These are phyloP conservation scores for Thryonomys swinderianus DNA, from an alignment of 2,113 vertebrate genomes.

Conservation along the genomic window DNA sequence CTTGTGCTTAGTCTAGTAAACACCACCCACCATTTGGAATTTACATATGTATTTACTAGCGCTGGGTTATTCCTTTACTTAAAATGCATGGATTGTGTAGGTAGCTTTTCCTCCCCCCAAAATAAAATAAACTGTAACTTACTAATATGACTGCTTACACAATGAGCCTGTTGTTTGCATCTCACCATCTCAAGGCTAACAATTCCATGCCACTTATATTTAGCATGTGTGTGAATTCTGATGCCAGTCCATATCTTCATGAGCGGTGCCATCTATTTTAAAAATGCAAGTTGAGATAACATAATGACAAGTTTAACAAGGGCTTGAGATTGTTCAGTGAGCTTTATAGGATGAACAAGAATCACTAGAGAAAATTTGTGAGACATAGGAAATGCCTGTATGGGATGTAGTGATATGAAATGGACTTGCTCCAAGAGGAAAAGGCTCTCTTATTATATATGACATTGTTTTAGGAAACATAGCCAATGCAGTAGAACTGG, in stretches of 20 bases:
- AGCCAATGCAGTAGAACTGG: background rate
- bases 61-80: background rate
- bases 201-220: background rate
- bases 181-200: background rate
- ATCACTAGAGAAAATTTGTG: background rate
- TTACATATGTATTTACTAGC: background rate
- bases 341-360: background rate
- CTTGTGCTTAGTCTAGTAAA: constrained; percentile 14
- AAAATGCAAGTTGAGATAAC: background rate
- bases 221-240: background rate
- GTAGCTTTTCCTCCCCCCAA: background rate
- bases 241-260: background rate
- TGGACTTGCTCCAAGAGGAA: background rate
- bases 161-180: background rate
- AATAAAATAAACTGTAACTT: constrained; percentile 3
- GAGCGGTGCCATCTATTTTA: background rate
- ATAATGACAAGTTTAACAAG: background rate
- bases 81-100: background rate
- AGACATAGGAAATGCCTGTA: fast-evolving
- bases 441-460: background rate
- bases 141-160: background rate
- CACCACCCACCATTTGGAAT: background rate
- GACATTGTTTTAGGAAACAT: background rate
- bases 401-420: background rate
- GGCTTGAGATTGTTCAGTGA: background rate